Evolutionary conservation across 1,140 invertebrate species (phyloP).

Genomic region (Steinernema feltiae): DNA sequence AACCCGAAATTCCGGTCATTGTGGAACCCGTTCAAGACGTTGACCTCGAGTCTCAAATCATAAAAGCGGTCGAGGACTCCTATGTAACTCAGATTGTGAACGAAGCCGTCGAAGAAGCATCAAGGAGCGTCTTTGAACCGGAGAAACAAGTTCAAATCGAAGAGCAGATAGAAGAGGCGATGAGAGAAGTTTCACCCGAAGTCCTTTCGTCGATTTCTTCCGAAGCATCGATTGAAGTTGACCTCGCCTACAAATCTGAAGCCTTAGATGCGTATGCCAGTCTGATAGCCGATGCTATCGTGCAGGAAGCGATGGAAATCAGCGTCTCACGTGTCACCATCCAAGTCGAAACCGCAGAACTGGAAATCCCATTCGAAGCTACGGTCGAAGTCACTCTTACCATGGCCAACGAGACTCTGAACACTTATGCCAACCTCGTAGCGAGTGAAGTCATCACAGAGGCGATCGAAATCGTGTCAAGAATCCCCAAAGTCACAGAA

Average conservation of each 20-base stretch:
- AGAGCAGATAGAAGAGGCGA: constrained; percentile 18
- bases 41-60: neutral
- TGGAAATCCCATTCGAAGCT: neutral
- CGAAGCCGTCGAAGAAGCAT: constrained; percentile 13
- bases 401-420: neutral
- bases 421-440: neutral
- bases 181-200: constrained; percentile 2
- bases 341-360: neutral
- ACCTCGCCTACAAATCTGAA: neutral
- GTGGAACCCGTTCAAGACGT: neutral
- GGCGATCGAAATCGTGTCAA: neutral
- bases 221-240: constrained; percentile 17
- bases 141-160: constrained; percentile 20
- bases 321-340: neutral
- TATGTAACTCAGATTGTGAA: neutral
- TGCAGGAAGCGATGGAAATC: neutral
- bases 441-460: neutral
- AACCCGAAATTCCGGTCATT: neutral
- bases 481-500: neutral
- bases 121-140: constrained; percentile 17
- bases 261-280: neutral
- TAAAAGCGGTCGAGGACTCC: neutral
- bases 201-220: neutral
- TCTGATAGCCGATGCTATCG: neutral
- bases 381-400: neutral